A percentile compares a stretch with the other conserved stretches of the same genome.
Evolutionary conservation across 2,797 vertebrate genomes (phyloP).

Genomic region (Megalops cyprinoides): DNA sequence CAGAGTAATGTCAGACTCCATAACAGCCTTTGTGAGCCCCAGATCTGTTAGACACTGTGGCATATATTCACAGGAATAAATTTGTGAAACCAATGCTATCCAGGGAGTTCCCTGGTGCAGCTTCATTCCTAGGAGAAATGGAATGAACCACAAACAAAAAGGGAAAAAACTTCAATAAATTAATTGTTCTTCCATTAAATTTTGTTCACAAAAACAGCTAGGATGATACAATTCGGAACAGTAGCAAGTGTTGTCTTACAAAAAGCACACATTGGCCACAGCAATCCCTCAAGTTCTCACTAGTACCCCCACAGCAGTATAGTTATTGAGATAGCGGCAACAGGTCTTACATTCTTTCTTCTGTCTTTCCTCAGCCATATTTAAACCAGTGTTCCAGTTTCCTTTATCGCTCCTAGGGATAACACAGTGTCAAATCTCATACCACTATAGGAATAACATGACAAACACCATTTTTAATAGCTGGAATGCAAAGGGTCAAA

Average conservation of each 20-base stretch:
- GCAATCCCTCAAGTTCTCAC: neutral
- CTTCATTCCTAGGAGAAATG: neutral
- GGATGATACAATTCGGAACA: neutral
- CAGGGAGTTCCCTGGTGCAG: neutral
- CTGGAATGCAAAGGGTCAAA: neutral
- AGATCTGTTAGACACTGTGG: constrained; percentile 1
- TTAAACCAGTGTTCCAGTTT: neutral
- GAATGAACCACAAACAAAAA: neutral
- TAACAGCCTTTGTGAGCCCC: neutral
- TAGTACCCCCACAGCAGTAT: neutral
- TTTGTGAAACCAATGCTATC: neutral
- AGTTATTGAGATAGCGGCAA: neutral
- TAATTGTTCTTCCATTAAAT: no score
- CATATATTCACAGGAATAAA: neutral
- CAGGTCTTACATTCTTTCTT: neutral
- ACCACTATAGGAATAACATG: no score
- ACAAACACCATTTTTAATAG: neutral
- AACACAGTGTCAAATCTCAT: neutral
- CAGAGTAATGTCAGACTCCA: neutral
- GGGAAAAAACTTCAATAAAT: no score
- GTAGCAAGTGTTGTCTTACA: neutral
- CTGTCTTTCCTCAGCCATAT: neutral
- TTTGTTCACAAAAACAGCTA: neutral
- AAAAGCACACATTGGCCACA: neutral
- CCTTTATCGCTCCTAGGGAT: neutral